These are phyloP conservation scores for Sinella curviseta DNA, from an alignment of 1,140 invertebrate species.

Conservation along the genomic window DNA sequence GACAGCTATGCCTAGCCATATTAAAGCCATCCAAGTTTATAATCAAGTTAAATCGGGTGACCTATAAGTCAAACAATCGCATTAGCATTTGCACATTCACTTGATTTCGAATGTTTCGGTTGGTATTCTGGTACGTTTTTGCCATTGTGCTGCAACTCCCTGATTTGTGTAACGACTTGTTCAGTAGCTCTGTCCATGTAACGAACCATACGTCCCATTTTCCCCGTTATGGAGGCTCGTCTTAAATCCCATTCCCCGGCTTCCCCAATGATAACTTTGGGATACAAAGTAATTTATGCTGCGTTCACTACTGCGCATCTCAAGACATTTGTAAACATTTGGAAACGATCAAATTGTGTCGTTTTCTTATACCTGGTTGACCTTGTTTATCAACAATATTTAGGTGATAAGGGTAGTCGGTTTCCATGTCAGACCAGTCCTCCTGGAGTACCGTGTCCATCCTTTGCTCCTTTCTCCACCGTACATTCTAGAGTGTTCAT, in stretches of 20 bases:
- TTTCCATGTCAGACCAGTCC: neutral
- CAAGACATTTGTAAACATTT: neutral
- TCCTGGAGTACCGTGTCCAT: neutral
- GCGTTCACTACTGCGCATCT: neutral
- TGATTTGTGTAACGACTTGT: neutral
- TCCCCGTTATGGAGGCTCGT: neutral
- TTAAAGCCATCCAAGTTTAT: conserved; percentile 1
- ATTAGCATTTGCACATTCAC: neutral
- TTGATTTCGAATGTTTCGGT: neutral
- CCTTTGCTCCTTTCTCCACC: neutral
- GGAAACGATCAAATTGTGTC: neutral
- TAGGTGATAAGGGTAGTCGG: neutral
- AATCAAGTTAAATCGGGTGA: neutral
- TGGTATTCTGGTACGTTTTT: neutral
- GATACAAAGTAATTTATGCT: neutral
- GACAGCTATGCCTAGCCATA: neutral
- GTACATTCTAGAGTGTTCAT: neutral
- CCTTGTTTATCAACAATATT: neutral
- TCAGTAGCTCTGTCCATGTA: neutral
- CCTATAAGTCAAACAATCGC: neutral
- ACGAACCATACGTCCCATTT: neutral
- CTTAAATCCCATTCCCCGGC: neutral
- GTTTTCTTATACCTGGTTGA: neutral
- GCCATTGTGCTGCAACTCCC: neutral
- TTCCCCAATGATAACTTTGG: neutral